Percentiles rank a stretch among this genome's conserved stretches.
These are phyloP conservation scores for Sebastes schlegelii DNA, from an alignment of 2,113 vertebrate genomes.

Conservation along the genomic window DNA sequence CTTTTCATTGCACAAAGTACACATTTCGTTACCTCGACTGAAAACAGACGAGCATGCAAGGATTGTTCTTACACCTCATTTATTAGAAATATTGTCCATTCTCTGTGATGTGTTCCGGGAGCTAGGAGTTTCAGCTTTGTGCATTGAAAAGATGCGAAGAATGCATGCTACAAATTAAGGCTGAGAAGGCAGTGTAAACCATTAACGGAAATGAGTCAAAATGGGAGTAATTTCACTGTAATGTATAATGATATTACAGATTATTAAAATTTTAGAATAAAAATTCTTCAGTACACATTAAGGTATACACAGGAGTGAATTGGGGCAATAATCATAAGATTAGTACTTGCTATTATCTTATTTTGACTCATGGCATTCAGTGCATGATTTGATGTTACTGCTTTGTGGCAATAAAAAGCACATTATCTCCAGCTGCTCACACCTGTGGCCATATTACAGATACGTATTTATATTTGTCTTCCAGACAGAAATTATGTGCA, in stretches of 20 bases:
- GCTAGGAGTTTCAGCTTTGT: conserved; percentile 76
- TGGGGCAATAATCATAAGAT: conserved; percentile 40
- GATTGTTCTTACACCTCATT: conserved; percentile 53
- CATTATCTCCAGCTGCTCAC: conserved; percentile 84
- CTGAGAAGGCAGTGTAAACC: conserved; percentile 88
- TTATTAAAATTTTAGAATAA: neutral
- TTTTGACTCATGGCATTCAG: conserved; percentile 84
- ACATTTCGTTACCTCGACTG: conserved; percentile 59
- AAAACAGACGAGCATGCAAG: conserved; percentile 60
- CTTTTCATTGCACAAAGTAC: conserved; percentile 86
- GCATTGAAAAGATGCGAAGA: conserved; percentile 82
- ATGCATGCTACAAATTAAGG: conserved; percentile 77
- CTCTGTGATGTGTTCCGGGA: conserved; percentile 65
- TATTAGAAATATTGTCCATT: conserved; percentile 55
- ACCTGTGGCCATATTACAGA: conserved; percentile 80
- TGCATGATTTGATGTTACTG: conserved; percentile 80
- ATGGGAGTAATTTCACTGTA: conserved; percentile 66
- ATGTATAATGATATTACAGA: conserved; percentile 26
- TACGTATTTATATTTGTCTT: conserved; percentile 86
- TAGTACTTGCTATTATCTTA: conserved; percentile 65
- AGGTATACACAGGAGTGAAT: conserved; percentile 18
- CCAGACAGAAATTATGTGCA: conserved; percentile 87
- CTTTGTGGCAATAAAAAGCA: conserved; percentile 78
- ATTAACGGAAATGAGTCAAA: conserved; percentile 83
- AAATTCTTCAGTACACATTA: conserved; percentile 6